A percentile compares a stretch with the other conserved stretches of the same genome.
phyloP scores from a whole-genome alignment of 2,888 invertebrate genomes.

The Ganaspis brasiliensis region DNA sequence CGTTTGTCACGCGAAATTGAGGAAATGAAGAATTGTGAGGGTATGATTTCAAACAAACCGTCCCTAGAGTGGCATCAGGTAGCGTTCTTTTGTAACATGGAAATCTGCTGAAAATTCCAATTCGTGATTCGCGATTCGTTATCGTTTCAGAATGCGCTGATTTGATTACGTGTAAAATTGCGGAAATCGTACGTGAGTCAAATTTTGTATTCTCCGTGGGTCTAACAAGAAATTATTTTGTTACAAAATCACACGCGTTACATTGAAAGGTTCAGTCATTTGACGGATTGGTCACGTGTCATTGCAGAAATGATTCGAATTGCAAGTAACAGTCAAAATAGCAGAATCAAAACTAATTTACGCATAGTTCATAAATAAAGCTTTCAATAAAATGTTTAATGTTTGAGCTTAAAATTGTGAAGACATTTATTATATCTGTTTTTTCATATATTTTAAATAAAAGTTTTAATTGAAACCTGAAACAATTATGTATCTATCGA shows the following conservation, averaged over 20 bases:
- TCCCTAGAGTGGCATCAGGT: slow-evolving; percentile 33
- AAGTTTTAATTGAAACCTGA: no score
- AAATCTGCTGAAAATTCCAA: slow-evolving; percentile 37
- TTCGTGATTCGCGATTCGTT: slow-evolving; percentile 23
- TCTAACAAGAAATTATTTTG: slow-evolving; percentile 28
- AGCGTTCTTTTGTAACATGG: slow-evolving; percentile 22
- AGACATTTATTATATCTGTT: no score
- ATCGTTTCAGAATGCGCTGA: slow-evolving; percentile 26
- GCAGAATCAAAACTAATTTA: background rate
- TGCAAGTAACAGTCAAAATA: background rate
- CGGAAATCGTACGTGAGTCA: slow-evolving; percentile 5
- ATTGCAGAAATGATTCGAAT: slow-evolving; percentile 13
- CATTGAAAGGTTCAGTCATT: slow-evolving; percentile 2
- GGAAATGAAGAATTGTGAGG: slow-evolving; percentile 23
- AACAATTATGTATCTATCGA: no score
- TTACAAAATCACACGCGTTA: background rate
- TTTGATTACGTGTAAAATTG: slow-evolving; percentile 37
- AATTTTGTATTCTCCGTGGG: slow-evolving; percentile 14
- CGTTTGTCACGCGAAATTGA: slow-evolving; percentile 17
- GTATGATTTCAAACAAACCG: slow-evolving; percentile 10
- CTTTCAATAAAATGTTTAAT: no score
- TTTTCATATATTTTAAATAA: no score
- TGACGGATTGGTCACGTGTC: background rate
- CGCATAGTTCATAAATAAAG: background rate
- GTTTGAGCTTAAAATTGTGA: no score